A percentile compares a stretch with the other conserved stretches of the same genome.
Evolutionary conservation across 2,888 invertebrate species (phyloP).

Genomic region (Caenorhabditis afra): DNA sequence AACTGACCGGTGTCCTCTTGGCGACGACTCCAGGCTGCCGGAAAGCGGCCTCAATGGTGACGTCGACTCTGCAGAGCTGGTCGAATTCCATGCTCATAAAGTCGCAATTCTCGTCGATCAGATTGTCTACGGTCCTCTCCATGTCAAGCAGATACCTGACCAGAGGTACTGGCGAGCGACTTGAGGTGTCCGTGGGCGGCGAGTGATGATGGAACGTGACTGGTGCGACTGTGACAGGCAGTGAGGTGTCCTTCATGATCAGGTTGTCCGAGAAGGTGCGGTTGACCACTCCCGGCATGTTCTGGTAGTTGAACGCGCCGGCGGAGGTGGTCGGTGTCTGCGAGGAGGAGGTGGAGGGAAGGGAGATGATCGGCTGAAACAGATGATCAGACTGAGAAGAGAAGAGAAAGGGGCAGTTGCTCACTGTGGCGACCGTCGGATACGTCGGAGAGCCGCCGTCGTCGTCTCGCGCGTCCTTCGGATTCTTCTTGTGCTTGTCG

Average conservation of each 20-base stretch:
- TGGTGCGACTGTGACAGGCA: background rate
- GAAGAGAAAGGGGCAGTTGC: background rate
- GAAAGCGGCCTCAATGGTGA: slow-evolving; percentile 73
- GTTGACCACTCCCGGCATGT: slow-evolving; percentile 34
- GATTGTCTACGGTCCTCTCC: slow-evolving; percentile 66
- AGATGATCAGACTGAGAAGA: background rate
- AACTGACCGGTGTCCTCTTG: slow-evolving; percentile 69
- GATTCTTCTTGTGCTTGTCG: slow-evolving; percentile 75
- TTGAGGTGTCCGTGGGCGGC: background rate
- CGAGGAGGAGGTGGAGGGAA: slow-evolving; percentile 22
- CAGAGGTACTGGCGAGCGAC: slow-evolving; percentile 31
- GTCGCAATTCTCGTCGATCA: slow-evolving; percentile 66
- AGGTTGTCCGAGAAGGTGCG: slow-evolving; percentile 44
- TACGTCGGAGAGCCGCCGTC: slow-evolving; percentile 25
- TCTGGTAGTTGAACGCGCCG: slow-evolving; percentile 35
- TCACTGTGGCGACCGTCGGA: slow-evolving; percentile 35
- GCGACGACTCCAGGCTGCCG: slow-evolving; percentile 72
- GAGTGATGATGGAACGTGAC: slow-evolving; percentile 8
- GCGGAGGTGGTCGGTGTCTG: slow-evolving; percentile 47
- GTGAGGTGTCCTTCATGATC: slow-evolving; percentile 35
- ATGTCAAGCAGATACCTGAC: slow-evolving; percentile 42
- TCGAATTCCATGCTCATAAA: slow-evolving; percentile 70
- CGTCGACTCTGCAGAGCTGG: slow-evolving; percentile 72
- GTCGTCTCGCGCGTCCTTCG: slow-evolving; percentile 40
- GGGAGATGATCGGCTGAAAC: slow-evolving; percentile 39